Base-by-base conservation (phyloP, 2,888 invertebrate species). In the Pinctada fucata region DNA sequence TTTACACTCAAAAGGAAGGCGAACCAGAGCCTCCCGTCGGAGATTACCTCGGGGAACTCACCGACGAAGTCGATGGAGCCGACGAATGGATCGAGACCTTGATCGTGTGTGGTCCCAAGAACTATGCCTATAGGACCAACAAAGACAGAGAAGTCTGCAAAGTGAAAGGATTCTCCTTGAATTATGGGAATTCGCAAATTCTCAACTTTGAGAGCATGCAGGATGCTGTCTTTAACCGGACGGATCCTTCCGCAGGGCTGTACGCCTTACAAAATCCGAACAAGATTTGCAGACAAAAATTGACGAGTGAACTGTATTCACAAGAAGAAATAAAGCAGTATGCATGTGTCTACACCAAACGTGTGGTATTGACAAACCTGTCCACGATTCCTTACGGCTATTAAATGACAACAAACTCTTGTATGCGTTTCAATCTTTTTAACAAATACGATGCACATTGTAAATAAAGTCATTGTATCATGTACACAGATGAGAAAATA, bases 1-100 rank as follows among this genome's bases (percentile, higher is more conserved):
- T 80, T 47, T 80, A 51, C 50, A 16, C 63, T 6, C 48, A 64
- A 45, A 75, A n/a, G 31, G 31, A 31, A 31, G 31, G 1, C 31
- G 31, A 31, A 31, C 31, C 31, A 31, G 31, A 31, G 1, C 86
- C 87, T 10, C 82, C 85, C 13, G 79, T 84, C 0, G 91, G 90
- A 50, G 84, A 85, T 72, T 88, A 81, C 76, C 70, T 91, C 10
- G 89, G 90, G 0, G 90, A 92, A 64, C 79, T 91, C 81, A 91
- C 89, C 0, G 86, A 92, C 79, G 92, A 92, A 78, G 63, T 92
- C 1, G 49, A 48, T 86, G 16, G 45, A n/a, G 89, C 75, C 91
- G 71, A 71, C 71, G 45, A 51, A 16, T 52, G 50, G 10, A 71
- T 90, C 91, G 76, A 31, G 31, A 31, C 31, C 31, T 31, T 31